Percentiles rank a stretch among this genome's conserved stretches.
Conservation (phyloP, 1,140 invertebrate genomes). For the Zaprionus davidi region DNA sequence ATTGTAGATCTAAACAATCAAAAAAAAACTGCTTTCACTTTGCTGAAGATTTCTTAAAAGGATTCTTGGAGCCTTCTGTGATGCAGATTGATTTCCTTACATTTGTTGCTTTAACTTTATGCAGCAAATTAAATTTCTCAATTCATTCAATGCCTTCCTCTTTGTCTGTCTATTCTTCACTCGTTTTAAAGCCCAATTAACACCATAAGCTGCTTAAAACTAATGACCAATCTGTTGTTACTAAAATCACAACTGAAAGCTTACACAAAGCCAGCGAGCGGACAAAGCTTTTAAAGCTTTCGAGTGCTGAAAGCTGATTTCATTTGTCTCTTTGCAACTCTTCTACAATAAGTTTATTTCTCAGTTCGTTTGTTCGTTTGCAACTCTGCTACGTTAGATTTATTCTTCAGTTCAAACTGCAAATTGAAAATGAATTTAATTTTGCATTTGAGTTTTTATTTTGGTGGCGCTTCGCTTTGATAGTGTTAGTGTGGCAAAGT, state of each 20-base stretch:
- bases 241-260: background rate
- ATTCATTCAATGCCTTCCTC: background rate
- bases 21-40: background rate
- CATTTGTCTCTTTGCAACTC: background rate
- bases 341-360: background rate
- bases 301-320: background rate
- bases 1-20: no score
- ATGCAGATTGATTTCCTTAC: background rate
- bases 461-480: background rate
- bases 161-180: background rate
- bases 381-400: background rate
- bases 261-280: background rate
- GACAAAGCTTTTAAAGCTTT: background rate
- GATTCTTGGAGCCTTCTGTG: no score
- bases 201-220: constrained; percentile 1
- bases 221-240: background rate
- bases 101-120: background rate
- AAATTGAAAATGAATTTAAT: constrained; percentile 1
- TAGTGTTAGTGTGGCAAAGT: background rate
- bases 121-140: background rate
- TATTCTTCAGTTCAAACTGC: background rate
- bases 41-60: background rate
- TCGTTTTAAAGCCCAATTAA: background rate
- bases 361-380: background rate
- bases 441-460: background rate